These are phyloP conservation scores for Arremon brunneinucha DNA, from an alignment of 2,797 vertebrate species.

Conservation along the genomic window DNA sequence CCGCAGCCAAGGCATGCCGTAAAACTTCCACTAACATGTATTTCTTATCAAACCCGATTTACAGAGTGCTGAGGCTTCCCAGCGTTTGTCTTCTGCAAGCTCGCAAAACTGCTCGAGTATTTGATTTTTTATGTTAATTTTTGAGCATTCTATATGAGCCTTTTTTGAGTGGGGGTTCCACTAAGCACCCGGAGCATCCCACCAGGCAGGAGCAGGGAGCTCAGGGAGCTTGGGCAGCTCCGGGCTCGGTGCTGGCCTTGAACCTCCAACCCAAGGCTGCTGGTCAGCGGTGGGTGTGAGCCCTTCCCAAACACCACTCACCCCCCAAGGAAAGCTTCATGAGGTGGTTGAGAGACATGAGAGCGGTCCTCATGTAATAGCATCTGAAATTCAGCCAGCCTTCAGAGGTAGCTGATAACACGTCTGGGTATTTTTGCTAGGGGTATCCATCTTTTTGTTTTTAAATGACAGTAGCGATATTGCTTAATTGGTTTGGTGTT, in stretches of 20 bases:
- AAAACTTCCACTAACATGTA: background rate
- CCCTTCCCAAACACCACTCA: background rate
- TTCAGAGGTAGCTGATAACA: background rate
- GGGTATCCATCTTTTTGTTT: background rate
- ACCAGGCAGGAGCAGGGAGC: too few relatives aligned
- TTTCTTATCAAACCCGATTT: slow-evolving; percentile 11
- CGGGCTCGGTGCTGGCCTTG: background rate
- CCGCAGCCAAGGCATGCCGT: background rate
- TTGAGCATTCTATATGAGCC: background rate
- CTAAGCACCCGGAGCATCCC: background rate
- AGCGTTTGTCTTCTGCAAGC: background rate
- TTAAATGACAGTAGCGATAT: background rate
- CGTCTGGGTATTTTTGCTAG: background rate
- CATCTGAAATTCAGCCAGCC: background rate
- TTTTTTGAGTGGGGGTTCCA: background rate
- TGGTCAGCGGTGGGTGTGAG: background rate
- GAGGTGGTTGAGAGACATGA: background rate
- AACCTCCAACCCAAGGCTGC: background rate
- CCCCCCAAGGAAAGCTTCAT: background rate
- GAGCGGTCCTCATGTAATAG: background rate
- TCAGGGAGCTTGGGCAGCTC: background rate
- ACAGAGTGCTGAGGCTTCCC: background rate
- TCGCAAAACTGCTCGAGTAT: background rate
- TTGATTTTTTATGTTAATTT: background rate
- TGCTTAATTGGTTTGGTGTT: background rate